phyloP scores from a whole-genome alignment of 2,113 vertebrate species.

The Erythrocercus mccallii region DNA sequence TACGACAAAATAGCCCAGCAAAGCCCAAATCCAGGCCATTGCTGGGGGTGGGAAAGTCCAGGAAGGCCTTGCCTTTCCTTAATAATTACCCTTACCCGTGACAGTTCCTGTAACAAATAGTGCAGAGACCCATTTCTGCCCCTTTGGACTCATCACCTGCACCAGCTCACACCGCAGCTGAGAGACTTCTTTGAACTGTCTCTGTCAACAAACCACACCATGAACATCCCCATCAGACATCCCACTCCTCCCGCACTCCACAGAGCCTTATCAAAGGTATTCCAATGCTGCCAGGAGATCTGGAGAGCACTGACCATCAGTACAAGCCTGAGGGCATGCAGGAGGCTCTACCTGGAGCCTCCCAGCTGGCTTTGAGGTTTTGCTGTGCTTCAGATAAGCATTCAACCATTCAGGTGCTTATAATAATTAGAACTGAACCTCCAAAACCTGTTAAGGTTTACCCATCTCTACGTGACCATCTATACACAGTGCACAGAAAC shows the following conservation, averaged over 20 bases:
- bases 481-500: constrained; percentile 37
- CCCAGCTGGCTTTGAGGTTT: not conserved
- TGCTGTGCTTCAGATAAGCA: not conserved
- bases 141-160: not conserved
- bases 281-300: not conserved
- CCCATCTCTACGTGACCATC: not conserved
- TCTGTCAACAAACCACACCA: not conserved
- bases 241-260: not conserved
- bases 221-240: not conserved
- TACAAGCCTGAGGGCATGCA: rapidly evolving
- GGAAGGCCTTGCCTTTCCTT: not conserved
- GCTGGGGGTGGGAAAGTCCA: not conserved
- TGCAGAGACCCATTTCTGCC: not conserved
- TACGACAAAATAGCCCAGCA: rapidly evolving
- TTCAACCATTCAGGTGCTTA: not conserved
- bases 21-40: not conserved
- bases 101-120: not conserved
- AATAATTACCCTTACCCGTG: not conserved
- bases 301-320: rapidly evolving
- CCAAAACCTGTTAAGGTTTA: constrained; percentile 36
- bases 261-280: not conserved
- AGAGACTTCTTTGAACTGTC: not conserved
- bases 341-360: not conserved
- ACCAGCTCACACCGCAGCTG: not conserved
- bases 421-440: not conserved